These are phyloP conservation scores for Acinonyx jubatus DNA, from an alignment of 2,113 vertebrate species.

Conservation along the genomic window DNA sequence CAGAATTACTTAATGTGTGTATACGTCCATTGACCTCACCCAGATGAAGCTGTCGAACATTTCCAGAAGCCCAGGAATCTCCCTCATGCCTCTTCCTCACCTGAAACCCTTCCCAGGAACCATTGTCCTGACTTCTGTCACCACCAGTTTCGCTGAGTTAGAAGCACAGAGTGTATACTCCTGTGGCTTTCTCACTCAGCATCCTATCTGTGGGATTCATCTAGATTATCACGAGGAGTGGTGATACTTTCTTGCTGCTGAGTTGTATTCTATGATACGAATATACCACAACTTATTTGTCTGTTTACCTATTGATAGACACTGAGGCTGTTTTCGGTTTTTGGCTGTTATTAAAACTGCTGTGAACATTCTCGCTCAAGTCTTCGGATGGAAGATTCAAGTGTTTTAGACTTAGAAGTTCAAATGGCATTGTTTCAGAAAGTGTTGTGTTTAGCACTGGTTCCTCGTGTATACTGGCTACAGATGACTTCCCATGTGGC, in stretches of 20 bases:
- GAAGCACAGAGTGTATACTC: not conserved
- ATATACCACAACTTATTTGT: not conserved
- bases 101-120: not conserved
- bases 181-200: not conserved
- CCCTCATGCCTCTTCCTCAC: rapidly evolving
- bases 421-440: not conserved
- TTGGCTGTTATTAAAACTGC: not conserved
- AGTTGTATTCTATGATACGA: not conserved
- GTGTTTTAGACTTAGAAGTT: not conserved
- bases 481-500: not conserved
- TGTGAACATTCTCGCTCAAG: not conserved
- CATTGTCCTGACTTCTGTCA: not conserved
- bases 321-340: not conserved
- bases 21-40: not conserved
- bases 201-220: not conserved
- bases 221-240: not conserved
- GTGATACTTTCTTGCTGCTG: not conserved
- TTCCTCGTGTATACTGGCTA: rapidly evolving
- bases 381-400: not conserved
- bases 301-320: not conserved
- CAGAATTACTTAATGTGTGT: not conserved
- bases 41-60: rapidly evolving
- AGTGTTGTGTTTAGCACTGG: not conserved
- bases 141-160: not conserved
- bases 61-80: not conserved